Base-by-base conservation (phyloP, 2,888 invertebrate species). In the Vanessa cardui region DNA sequence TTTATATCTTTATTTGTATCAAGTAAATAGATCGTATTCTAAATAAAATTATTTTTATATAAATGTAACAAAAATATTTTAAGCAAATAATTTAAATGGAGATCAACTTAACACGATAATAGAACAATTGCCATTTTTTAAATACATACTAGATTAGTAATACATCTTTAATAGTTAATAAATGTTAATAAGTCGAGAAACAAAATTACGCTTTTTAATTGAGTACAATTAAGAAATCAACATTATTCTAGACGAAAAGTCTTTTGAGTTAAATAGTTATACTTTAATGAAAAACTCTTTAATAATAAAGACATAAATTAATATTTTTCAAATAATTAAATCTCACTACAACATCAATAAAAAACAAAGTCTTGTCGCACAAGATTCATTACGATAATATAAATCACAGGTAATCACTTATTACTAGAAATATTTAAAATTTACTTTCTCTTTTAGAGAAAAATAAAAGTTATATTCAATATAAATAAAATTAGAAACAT, bases 361-460 rank as follows among this genome's bases (percentile, higher is more conserved):
- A 77, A 76, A 80, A 76, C 71, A 68, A 77, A 71, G 72, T 86
- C 91, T 91, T 92, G 91, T 92, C 82, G 87, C 80, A 92, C 91
- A 92, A 92, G 91, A 89, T 79, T 78, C 76, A 82, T 80, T 80
- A 72, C 70, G 82, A 83, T 83, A 82, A 87, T 83, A 83, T 85
- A 86, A 91, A 92, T 91, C 91, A 91, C 91, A 91, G 89, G 87
- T 90, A 88, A 85, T 80, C 86, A 85, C 80, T 85, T 88, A 90
- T 83, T 79, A 85, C 88, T 90, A 90, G 81, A 84, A 54, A 54
- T 76, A 80, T 75, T 83, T 77, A 78, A 77, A 76, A 76, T 77
- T 70, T 74, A 74, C 64, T 72, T 72, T 74, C 70, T 73, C 77
- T 74, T 73, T 71, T 62, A 75, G 77, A 76, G 74, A 74, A 73